Evolutionary conservation across 2,888 invertebrate genomes (phyloP).

Genomic region (Notodonta ziczac): DNA sequence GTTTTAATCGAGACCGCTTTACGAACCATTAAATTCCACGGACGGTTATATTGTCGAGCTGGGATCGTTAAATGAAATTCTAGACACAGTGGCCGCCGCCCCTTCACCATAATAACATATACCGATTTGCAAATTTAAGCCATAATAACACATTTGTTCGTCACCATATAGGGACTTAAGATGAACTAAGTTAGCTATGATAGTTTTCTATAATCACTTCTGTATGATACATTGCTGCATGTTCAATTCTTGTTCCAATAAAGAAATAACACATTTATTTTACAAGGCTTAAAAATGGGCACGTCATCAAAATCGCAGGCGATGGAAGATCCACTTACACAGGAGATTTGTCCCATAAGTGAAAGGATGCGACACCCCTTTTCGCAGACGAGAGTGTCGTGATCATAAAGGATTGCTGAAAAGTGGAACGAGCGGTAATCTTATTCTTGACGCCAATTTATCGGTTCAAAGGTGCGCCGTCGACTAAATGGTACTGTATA

Average conservation of each 20-base stretch:
- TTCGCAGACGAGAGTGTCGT: conserved; percentile 32
- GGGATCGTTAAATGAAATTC: conserved; percentile 77
- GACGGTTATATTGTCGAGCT: conserved; percentile 72
- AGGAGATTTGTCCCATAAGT: conserved; percentile 44
- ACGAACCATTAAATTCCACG: conserved; percentile 76
- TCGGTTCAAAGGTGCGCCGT: conserved; percentile 76
- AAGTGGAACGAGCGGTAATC: conserved; percentile 55
- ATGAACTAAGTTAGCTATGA: background rate
- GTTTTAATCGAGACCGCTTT: conserved; percentile 80
- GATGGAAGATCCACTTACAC: conserved; percentile 42
- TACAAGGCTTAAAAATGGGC: conserved; percentile 2
- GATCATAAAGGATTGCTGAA: conserved; percentile 56
- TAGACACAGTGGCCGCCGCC: conserved; percentile 55
- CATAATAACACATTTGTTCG: conserved; percentile 25
- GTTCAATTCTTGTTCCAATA: background rate
- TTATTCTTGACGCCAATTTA: conserved; percentile 70
- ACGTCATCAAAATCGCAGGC: conserved; percentile 26
- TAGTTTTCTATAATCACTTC: background rate
- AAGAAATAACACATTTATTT: background rate
- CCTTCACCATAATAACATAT: conserved; percentile 40
- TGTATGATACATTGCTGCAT: background rate
- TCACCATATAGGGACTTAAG: conserved; percentile 12
- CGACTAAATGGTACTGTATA: conserved; percentile 77
- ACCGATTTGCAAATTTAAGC: conserved; percentile 50
- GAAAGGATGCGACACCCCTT: conserved; percentile 42